phyloP scores from a whole-genome alignment of 1,140 invertebrate genomes.

The Diachasma alloeum region DNA sequence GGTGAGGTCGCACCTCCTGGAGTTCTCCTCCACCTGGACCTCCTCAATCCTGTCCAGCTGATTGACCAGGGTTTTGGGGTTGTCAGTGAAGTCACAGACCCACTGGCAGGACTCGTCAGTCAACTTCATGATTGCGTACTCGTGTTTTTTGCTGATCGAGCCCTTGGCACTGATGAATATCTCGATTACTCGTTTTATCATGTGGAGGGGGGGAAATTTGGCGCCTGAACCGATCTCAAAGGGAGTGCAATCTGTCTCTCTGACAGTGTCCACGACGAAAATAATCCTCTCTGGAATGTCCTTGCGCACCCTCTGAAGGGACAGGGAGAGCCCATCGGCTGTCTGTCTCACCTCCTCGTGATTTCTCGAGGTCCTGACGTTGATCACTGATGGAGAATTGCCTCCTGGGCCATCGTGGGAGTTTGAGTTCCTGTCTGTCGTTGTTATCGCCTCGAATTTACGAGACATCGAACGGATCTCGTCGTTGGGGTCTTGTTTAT shows the following conservation, averaged over 20 bases:
- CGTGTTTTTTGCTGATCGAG: constrained; percentile 70
- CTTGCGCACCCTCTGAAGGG: too few species aligned
- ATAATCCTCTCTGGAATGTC: constrained; percentile 72
- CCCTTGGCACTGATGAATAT: constrained; percentile 74
- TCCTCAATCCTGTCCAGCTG: constrained; percentile 66
- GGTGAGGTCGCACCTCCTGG: constrained; percentile 67
- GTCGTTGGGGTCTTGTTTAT: constrained; percentile 33
- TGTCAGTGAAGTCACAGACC: constrained; percentile 72
- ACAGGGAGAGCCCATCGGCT: not conserved
- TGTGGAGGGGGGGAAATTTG: constrained; percentile 68
- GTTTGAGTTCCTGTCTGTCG: constrained; percentile 21
- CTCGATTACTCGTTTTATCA: constrained; percentile 72
- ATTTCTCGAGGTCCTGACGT: not conserved
- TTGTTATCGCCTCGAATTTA: constrained; percentile 27
- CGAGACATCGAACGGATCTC: constrained; percentile 33
- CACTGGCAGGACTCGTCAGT: constrained; percentile 67
- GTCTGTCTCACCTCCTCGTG: not conserved
- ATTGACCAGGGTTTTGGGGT: constrained; percentile 69
- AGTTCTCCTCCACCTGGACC: constrained; percentile 62
- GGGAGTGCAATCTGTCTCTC: constrained; percentile 68
- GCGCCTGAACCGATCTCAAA: constrained; percentile 69
- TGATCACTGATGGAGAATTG: constrained; percentile 18
- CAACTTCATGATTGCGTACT: constrained; percentile 73
- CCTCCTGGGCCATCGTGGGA: not conserved
- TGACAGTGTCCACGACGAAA: constrained; percentile 73